Conservation (phyloP, 1,140 invertebrate genomes). For the Heliothis virescens region DNA sequence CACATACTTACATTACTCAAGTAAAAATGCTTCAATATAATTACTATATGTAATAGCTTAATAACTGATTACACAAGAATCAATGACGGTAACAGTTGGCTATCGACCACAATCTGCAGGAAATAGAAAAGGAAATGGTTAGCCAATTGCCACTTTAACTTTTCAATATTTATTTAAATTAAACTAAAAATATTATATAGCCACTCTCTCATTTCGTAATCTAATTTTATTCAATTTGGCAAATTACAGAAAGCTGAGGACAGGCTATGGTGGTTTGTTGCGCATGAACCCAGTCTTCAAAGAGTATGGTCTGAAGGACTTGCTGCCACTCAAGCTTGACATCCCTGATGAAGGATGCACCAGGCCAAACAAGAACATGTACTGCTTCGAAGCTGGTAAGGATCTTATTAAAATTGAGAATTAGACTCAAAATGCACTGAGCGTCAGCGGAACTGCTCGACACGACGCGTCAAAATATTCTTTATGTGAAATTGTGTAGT, state of each 20-base stretch:
- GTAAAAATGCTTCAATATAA: too few species aligned
- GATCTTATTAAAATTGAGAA: conserved; percentile 14
- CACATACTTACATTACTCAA: too few species aligned
- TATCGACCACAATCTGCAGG: neutral
- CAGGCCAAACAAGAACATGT: conserved; percentile 94
- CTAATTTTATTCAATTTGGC: neutral
- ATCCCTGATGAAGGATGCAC: conserved; percentile 98
- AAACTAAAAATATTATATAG: neutral
- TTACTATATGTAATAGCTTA: too few species aligned
- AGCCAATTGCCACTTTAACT: neutral
- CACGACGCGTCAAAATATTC: too few species aligned
- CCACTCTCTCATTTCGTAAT: neutral
- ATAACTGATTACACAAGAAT: neutral
- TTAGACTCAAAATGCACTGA: too few species aligned
- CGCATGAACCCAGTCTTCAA: conserved; percentile 96
- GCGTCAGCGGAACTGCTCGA: too few species aligned
- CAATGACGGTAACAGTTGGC: neutral
- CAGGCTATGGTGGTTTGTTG: conserved; percentile 92
- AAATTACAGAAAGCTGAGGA: conserved; percentile 89
- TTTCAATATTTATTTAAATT: conserved; percentile 1
- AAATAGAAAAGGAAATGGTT: conserved; percentile 8
- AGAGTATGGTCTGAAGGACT: conserved; percentile 95
- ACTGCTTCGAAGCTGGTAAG: conserved; percentile 95
- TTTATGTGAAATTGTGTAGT: too few species aligned
- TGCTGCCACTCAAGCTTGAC: conserved; percentile 95